Evolutionary conservation across 2,888 invertebrate genomes (phyloP), one percentile per base, ranked within the genome.

Genomic region (Marasmarcha lunaedactyla): DNA sequence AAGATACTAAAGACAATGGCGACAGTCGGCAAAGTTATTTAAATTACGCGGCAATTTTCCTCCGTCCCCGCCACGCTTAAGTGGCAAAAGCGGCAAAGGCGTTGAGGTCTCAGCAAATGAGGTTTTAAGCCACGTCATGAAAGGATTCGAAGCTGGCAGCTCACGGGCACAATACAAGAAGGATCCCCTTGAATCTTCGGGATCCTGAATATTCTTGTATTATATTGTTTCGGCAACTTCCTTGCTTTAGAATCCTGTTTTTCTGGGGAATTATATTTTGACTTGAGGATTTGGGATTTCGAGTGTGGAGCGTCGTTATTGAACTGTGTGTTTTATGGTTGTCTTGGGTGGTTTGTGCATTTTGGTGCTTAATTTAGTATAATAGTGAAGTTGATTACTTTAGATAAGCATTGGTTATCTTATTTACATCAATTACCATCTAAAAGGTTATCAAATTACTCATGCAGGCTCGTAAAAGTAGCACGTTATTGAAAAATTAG

Each of bases 1-100:
- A 54, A 59, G 52, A 55, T 62, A 59, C 63, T 54, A 52, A 65
- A 68, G 60, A 73, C 72, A 76, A 69, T 69, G 56, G 58, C 52
- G 58, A 58, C 60, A 59, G 65, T 61, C 54, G 57, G 61, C 63
- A 59, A 71, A 73, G 71, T 77, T 78, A 74, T 77, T 77, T 70
- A 78, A 79, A 76, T 77, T 70, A 73, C 61, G 69, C 71, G 74
- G 76, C 71, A 76, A 76, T 76, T 76, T 76, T 76, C 74, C 69
- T 69, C 57, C 59, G 57, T 63, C 57, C 68, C 57, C 59, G 57
- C 63, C 57, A 68, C 66, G 72, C 62, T 63, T n/a, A n/a, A n/a
- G n/a, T n/a, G n/a, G 68, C 66, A 63, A 70, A 70, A 76, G 72
- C 71, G 71, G 70, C 49, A 60, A 59, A 69, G 64, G 65, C 70